phyloP scores from a whole-genome alignment of 1,140 invertebrate genomes.

The Lepidurus couesii region DNA sequence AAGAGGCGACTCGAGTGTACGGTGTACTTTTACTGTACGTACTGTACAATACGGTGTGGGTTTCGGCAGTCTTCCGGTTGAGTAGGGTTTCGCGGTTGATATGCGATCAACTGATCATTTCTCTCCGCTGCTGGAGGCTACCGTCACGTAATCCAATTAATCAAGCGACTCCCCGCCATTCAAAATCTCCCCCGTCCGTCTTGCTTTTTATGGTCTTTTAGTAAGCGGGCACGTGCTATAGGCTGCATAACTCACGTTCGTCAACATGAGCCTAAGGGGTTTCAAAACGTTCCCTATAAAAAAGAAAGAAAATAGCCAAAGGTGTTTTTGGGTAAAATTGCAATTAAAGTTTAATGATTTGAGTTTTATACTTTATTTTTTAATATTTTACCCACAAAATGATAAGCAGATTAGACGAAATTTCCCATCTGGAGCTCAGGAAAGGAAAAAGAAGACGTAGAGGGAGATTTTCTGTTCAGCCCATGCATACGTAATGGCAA shows the following conservation, averaged over 20 bases:
- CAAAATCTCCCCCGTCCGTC: conserved; percentile 5
- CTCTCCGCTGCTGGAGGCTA: neutral
- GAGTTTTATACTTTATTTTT: no score
- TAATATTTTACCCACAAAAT: no score
- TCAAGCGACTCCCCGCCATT: neutral
- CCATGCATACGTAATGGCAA: conserved; percentile 6
- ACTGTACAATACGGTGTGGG: no score
- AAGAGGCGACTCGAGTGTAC: no score
- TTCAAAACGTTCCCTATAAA: no score
- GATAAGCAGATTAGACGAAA: no score
- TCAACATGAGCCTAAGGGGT: neutral
- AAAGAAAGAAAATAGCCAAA: no score
- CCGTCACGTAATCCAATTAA: neutral
- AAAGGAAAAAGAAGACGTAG: neutral
- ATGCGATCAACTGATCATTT: neutral
- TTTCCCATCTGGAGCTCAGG: neutral
- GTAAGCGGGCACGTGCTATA: neutral
- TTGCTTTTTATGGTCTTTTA: neutral
- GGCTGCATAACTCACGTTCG: neutral
- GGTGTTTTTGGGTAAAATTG: no score
- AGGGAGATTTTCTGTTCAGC: neutral
- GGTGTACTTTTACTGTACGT: no score
- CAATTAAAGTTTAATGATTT: no score
- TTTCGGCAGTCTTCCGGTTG: neutral
- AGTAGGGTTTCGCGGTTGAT: conserved; percentile 3